These are phyloP conservation scores for Pseudotriccus pelzelni DNA, from an alignment of 2,797 vertebrate species.

Conservation along the genomic window DNA sequence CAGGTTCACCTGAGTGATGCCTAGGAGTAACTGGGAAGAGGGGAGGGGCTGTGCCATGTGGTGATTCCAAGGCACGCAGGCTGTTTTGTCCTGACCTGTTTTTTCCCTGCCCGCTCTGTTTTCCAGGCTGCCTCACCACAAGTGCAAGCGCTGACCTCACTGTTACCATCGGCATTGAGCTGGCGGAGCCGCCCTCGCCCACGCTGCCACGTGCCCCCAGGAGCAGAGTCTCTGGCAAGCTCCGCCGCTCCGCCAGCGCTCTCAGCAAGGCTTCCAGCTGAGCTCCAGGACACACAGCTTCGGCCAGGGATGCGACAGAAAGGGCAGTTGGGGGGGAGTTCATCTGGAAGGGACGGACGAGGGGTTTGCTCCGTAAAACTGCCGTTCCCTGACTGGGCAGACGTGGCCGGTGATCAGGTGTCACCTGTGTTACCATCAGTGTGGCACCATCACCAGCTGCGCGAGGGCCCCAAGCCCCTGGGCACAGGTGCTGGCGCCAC, in stretches of 20 bases:
- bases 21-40: not conserved
- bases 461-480: not conserved
- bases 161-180: conserved; percentile 18
- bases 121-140: conserved; percentile 84
- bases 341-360: fast-evolving
- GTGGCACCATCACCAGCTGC: not conserved
- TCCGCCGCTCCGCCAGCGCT: conserved; percentile 77
- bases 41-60: fast-evolving
- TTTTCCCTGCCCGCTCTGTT: not conserved
- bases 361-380: not conserved
- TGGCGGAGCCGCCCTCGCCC: conserved; percentile 76
- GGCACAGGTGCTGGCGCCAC: not conserved
- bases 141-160: conserved; percentile 77
- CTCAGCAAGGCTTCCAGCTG: conserved; percentile 84
- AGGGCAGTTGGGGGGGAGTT: not conserved
- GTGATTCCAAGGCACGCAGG: too few relatives aligned
- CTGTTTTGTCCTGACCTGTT: not conserved
- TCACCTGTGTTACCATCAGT: not conserved
- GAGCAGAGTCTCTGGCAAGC: conserved; percentile 80
- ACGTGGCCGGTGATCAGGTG: not conserved
- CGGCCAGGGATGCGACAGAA: not conserved
- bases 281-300: conserved; percentile 6
- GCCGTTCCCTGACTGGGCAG: not conserved
- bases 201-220: conserved; percentile 75
- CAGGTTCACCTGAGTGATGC: not conserved